These are phyloP conservation scores for Netelia melanura DNA, from an alignment of 2,888 invertebrate genomes.

Conservation along the genomic window DNA sequence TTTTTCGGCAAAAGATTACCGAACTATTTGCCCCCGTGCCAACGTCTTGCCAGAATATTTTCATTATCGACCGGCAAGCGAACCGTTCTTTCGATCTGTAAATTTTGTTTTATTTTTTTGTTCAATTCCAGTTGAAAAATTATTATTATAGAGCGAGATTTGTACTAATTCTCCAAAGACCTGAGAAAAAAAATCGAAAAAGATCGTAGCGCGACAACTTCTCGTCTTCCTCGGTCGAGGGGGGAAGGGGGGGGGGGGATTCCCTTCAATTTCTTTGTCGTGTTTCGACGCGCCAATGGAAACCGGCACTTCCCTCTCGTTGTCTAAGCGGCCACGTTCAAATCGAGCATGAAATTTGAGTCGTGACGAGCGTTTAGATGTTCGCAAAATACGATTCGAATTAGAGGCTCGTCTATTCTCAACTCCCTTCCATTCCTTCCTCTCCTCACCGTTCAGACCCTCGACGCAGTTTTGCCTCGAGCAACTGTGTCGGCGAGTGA, in stretches of 20 bases:
- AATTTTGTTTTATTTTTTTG: too few species aligned
- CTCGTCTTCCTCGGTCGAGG: too few species aligned
- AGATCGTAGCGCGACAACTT: too few species aligned
- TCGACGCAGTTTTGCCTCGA: conserved; percentile 24
- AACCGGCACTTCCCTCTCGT: conserved; percentile 48
- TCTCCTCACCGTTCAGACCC: conserved; percentile 43
- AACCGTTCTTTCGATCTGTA: not conserved
- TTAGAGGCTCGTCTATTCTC: conserved; percentile 73
- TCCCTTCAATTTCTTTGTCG: conserved; percentile 36
- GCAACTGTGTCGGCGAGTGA: conserved; percentile 9
- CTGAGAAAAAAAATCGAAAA: not conserved
- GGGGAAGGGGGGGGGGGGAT: not conserved
- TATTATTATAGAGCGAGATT: not conserved
- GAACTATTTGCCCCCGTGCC: conserved; percentile 8
- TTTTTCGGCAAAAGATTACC: not conserved
- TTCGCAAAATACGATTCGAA: conserved; percentile 74
- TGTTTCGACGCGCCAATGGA: conserved; percentile 36
- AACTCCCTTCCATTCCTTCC: conserved; percentile 15
- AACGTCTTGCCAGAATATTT: not conserved
- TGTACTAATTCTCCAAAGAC: conserved; percentile 5
- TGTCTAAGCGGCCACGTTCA: conserved; percentile 55
- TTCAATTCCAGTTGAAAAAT: conserved; percentile 3
- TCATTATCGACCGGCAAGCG: not conserved
- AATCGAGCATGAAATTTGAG: conserved; percentile 69
- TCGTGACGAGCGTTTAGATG: conserved; percentile 51